phyloP scores from a whole-genome alignment of 2,797 vertebrate species.

The Heliangelus exortis region DNA sequence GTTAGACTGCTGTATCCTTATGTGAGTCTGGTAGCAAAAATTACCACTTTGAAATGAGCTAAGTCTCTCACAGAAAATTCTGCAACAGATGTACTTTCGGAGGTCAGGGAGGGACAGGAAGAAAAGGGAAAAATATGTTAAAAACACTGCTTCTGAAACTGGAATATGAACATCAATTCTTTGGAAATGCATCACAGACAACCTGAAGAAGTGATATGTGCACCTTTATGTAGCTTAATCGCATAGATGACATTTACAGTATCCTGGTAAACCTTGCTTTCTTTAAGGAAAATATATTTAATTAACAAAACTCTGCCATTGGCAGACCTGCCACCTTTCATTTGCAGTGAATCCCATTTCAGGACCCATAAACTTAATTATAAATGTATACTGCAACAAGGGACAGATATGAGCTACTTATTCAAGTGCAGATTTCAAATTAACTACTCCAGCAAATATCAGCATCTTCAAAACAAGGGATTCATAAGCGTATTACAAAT shows the following conservation, averaged over 20 bases:
- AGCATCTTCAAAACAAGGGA: background rate
- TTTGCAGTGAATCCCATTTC: background rate
- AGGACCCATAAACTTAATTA: background rate
- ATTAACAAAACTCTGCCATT: background rate
- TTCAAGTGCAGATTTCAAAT: background rate
- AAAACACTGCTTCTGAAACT: background rate
- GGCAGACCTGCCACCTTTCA: background rate
- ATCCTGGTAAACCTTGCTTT: background rate
- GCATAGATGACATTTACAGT: background rate
- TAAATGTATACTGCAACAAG: background rate
- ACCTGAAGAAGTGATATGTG: background rate
- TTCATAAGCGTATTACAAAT: background rate
- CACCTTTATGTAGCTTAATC: background rate
- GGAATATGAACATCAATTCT: background rate
- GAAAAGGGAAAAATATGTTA: background rate
- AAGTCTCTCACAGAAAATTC: background rate
- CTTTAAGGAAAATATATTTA: background rate
- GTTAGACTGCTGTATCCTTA: background rate
- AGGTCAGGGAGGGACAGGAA: accelerated
- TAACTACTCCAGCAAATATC: background rate
- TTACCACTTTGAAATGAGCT: background rate
- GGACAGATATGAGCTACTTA: background rate
- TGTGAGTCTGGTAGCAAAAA: background rate
- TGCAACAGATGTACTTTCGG: background rate
- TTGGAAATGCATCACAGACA: background rate